Evolutionary conservation across 2,797 vertebrate species (phyloP), one percentile per base, ranked within the genome.

Genomic region (Simalia tracyae): DNA sequence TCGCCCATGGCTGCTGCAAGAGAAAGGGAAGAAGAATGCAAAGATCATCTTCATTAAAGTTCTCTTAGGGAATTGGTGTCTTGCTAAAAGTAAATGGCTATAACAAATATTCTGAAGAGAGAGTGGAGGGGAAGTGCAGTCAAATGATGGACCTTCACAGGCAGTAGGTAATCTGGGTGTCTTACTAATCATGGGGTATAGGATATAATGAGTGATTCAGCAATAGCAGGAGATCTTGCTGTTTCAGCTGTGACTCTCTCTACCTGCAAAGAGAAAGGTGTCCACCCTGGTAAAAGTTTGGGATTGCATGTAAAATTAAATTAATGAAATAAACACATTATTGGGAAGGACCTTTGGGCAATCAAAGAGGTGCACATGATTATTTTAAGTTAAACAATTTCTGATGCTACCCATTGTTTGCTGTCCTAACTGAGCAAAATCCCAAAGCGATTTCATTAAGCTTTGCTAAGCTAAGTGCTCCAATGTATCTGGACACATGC

Each of bases 1-100:
- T 99, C 98, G 0, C 98, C 98, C 99, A 99, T 99, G 97, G 90
- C 93, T 87, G 85, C 91, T 92, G 91, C 46, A n/a, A 19, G 11
- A 46, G 12, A 54, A 57, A 66, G 7, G 36, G 64, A 66, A 50
- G 31, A 76, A 76, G 72, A 81, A 81, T 19, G 46, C 8, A 63
- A 72, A 84, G 8, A 36, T 76, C 50, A 84, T 2, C 60, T 28
- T 54, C n/a, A 66, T 31, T 56, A 46, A 60, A 36, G 28, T 31
- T 31, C n/a, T 15, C 46, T 81, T 36, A 31, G 46, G 1, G 22
- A 36, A 60, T 17, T 63, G 17, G 28, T 1, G 8, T 12, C 17
- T 54, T 31, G 36, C 66, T 50, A 50, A 87, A 22, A 66, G 14
- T 59, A 11, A 11, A 11, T 31, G 72, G 8, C 46, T 46, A 46